A percentile compares a stretch with the other conserved stretches of the same genome.
phyloP scores from a whole-genome alignment of 2,888 invertebrate species.

The Volucella inflata region DNA sequence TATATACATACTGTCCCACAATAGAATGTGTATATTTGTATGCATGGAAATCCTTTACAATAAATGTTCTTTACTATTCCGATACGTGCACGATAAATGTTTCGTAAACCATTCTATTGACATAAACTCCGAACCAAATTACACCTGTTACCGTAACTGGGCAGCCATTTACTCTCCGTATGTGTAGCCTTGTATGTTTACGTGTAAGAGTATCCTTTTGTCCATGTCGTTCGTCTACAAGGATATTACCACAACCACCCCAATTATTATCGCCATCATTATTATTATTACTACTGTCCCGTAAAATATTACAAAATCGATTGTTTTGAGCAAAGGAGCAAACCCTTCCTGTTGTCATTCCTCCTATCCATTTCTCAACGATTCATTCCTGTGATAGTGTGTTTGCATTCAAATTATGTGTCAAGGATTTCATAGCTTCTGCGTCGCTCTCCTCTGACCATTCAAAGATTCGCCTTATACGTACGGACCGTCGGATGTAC shows the following conservation, averaged over 20 bases:
- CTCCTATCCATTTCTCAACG: background rate
- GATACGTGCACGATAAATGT: conserved; percentile 59
- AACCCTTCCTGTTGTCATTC: conserved; percentile 14
- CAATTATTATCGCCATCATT: conserved; percentile 62
- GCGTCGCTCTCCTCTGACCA: conserved; percentile 25
- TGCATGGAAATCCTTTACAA: conserved; percentile 53
- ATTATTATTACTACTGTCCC: conserved; percentile 62
- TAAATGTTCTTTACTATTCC: conserved; percentile 44
- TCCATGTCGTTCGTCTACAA: conserved; percentile 12
- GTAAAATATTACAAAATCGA: conserved; percentile 69
- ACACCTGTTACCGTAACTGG: conserved; percentile 52
- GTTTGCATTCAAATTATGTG: conserved; percentile 67
- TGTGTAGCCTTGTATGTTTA: background rate
- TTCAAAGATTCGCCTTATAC: background rate
- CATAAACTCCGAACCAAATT: conserved; percentile 59
- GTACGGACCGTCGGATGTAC: background rate
- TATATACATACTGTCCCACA: no score
- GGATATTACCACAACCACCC: conserved; percentile 27
- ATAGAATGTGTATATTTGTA: background rate
- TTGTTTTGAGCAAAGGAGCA: conserved; percentile 56
- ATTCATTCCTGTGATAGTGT: conserved; percentile 6
- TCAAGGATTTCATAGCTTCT: conserved; percentile 43
- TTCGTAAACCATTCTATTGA: conserved; percentile 58
- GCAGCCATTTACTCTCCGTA: background rate
- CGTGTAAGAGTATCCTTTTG: conserved; percentile 32